Base-by-base conservation (phyloP, 2,888 invertebrate species). In the Girardia tigrina region DNA sequence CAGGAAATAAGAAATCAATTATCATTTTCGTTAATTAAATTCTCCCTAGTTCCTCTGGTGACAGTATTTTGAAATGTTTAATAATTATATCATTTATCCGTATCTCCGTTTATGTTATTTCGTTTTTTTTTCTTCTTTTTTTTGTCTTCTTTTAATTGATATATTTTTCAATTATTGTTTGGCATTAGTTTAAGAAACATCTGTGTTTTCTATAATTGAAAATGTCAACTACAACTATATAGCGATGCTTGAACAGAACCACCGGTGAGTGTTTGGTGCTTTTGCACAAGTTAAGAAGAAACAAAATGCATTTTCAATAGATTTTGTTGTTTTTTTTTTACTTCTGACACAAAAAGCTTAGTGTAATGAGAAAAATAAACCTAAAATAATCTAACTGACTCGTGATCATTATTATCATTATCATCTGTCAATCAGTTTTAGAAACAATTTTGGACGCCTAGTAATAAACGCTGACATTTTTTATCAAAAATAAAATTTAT, bases 1-100 rank as follows among this genome's bases (percentile, higher is more conserved):
- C 56, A n/a, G 56, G 56, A 56, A 56, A 56, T 56, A 56, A 4
- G 56, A 56, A 56, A 56, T 4, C 56, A n/a, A 56, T 56, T 56
- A 56, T 56, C 4, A 16, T 56, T 56, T 12, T 23, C 4, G 23
- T 56, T 56, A 56, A 56, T 56, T 56, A 12, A 56, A 20, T 56
- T 56, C 56, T 56, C 56, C 56, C 56, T 20, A 2, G 16, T 12
- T 36, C 16, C 16, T 56, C 6, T 56, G 20, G n/a, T 20, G n/a
- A 56, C 4, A 23, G 23, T 56, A n/a, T 4, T 20, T 2, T 56
- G 56, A 23, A 56, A 56, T 56, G n/a, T 36, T 16, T 12, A 16
- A 36, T 36, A 36, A 36, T 36, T 36, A 16, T 36, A 16, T 16
- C 8, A 36, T 36, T 36, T 36, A 16, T 36, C 16, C 36, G 16